Evolutionary conservation across 2,113 vertebrate genomes (phyloP), one percentile per base, ranked within the genome.

Genomic region (Psephotus haematonotus): DNA sequence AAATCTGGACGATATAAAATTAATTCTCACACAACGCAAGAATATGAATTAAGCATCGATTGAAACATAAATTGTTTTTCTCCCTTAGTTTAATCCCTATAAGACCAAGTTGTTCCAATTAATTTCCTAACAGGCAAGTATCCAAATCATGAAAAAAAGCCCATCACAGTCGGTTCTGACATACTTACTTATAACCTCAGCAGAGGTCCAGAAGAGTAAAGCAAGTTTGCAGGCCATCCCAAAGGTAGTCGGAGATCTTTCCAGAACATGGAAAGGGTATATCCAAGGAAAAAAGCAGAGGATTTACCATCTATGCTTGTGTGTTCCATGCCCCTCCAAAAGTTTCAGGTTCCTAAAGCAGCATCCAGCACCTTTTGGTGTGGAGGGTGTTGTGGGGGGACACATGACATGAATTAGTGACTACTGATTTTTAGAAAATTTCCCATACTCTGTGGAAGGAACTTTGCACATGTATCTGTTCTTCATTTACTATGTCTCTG

Each of bases 301-400:
- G 16, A 52, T 57, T 69, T 50, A 4, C 13, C n/a, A 4, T 28
- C 2, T 72, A 15, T 27, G 7, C 8, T 25, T 39, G 5, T 3
- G 1, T 37, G 28, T 49, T 63, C 25, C 52, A 41, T 20, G 25
- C 2, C 4, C 33, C 23, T 60, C 17, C 17, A 33, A 70, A 82
- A 39, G 10, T 39, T 84, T 28, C n/a, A 63, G 29, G 24, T 20
- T 86, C 52, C 67, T 57, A 82, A 82, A 79, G 27, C 27, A 76
- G 14, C 4, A 28, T 12, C 19, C 39, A 29, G 8, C n/a, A 5
- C 11, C 8, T 50, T 55, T 35, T 25, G 9, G 57, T 59, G 57
- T 24, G 5, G 5, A 7, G 33, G 19, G 14, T 15, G 6, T 24
- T 59, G 33, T 7, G 1, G 1, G 1, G 7, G 1, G 2, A 59